phyloP scores from a whole-genome alignment of 2,113 vertebrate genomes.

The Cheirogaleus medius region DNA sequence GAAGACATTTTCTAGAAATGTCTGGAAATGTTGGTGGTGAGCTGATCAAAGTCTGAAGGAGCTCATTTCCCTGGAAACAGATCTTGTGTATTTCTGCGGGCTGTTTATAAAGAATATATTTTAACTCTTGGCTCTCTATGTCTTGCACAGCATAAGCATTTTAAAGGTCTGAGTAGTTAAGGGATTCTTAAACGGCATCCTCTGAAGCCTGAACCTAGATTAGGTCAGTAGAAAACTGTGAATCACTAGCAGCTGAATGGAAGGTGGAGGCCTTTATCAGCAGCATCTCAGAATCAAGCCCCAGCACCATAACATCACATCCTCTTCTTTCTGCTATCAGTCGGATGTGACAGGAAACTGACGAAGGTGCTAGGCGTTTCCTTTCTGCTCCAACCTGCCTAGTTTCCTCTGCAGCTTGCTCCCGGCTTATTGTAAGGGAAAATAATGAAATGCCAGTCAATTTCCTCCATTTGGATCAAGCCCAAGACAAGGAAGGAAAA shows the following conservation, averaged over 20 bases:
- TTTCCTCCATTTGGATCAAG: conserved; percentile 74
- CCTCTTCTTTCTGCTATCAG: conserved; percentile 69
- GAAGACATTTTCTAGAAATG: conserved; percentile 24
- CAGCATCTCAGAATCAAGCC: conserved; percentile 54
- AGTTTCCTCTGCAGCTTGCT: conserved; percentile 73
- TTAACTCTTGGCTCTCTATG: conserved; percentile 16
- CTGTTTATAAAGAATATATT: conserved; percentile 3
- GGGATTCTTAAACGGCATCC: neutral
- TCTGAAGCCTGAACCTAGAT: conserved; percentile 32
- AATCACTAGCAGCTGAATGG: conserved; percentile 8
- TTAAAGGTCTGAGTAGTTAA: neutral
- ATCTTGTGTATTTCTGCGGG: conserved; percentile 32
- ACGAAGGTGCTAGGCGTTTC: conserved; percentile 72
- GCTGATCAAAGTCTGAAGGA: conserved; percentile 2
- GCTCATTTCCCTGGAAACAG: conserved; percentile 48
- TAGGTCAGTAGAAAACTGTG: conserved; percentile 16
- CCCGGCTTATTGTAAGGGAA: conserved; percentile 68
- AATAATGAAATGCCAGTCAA: conserved; percentile 63
- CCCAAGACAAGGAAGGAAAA: conserved; percentile 68
- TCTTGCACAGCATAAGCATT: neutral
- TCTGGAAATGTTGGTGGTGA: conserved; percentile 16
- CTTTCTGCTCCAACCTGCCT: conserved; percentile 61
- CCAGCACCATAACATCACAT: conserved; percentile 54
- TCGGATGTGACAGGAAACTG: conserved; percentile 77
- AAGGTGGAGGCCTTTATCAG: conserved; percentile 49